phyloP scores from a whole-genome alignment of 1,140 invertebrate species.

The Ips typographus region DNA sequence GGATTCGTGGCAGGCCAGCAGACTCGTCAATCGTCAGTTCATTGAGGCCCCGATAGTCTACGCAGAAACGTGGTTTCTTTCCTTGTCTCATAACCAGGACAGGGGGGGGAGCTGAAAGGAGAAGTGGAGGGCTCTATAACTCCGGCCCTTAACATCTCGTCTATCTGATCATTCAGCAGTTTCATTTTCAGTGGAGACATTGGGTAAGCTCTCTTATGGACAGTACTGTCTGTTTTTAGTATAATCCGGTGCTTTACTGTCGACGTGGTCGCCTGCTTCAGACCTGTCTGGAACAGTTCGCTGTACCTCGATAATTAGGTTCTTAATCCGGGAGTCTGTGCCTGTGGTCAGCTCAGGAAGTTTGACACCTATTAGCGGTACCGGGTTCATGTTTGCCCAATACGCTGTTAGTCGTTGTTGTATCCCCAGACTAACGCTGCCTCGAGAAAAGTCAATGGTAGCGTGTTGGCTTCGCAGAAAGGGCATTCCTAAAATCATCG shows the following conservation, averaged over 20 bases:
- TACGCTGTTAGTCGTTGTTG: neutral
- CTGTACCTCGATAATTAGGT: neutral
- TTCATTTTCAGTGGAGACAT: slow-evolving; percentile 7
- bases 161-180: slow-evolving; percentile 18
- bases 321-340: neutral
- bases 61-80: slow-evolving; percentile 38
- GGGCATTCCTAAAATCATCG: neutral
- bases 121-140: slow-evolving; percentile 19
- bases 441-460: neutral
- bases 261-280: slow-evolving; percentile 1
- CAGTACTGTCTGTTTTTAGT: neutral
- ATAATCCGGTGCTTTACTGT: neutral
- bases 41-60: slow-evolving; percentile 51
- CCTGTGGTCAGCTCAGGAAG: neutral
- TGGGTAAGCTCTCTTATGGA: neutral
- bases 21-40: slow-evolving; percentile 46
- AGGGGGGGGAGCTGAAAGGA: slow-evolving; percentile 19
- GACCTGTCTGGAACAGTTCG: neutral
- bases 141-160: slow-evolving; percentile 25
- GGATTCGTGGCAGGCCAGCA: slow-evolving; percentile 39
- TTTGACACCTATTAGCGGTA: neutral
- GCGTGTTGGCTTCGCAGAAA: neutral
- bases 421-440: neutral
- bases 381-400: neutral
- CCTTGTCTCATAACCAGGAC: slow-evolving; percentile 37